These are phyloP conservation scores for Mobula hypostoma DNA, from an alignment of 2,113 vertebrate genomes.

Conservation along the genomic window DNA sequence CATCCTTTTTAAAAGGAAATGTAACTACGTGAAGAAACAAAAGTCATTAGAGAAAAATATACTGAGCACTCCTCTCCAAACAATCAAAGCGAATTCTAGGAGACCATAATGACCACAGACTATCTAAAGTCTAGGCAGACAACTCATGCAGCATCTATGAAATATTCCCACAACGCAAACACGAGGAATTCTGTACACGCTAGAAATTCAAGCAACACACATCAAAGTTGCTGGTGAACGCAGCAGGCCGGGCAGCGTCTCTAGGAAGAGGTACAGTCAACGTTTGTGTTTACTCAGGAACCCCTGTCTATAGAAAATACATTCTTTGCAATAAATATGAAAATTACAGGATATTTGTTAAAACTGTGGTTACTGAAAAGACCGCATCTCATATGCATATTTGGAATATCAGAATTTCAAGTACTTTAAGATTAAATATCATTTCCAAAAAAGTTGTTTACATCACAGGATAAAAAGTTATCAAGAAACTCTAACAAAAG, in stretches of 20 bases:
- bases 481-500: background rate
- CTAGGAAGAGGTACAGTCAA: too few species aligned
- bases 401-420: background rate
- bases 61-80: background rate
- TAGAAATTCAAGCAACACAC: too few species aligned
- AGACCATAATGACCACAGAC: background rate
- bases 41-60: background rate
- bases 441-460: background rate
- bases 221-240: too few species aligned
- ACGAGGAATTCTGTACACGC: too few species aligned
- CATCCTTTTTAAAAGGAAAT: too few species aligned
- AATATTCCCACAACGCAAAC: background rate
- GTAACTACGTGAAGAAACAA: background rate
- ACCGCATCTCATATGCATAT: background rate
- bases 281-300: conserved; percentile 63
- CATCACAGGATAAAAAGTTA: background rate
- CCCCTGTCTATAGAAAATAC: conserved; percentile 57
- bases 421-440: background rate
- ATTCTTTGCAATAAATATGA: background rate
- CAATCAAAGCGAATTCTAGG: background rate
- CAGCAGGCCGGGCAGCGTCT: too few species aligned
- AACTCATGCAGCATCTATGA: background rate
- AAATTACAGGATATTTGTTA: background rate
- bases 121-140: background rate
- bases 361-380: background rate